Percentiles rank a stretch among this genome's conserved stretches.
These are phyloP conservation scores for Athene cunicularia DNA, from an alignment of 2,113 vertebrate species.

Conservation along the genomic window DNA sequence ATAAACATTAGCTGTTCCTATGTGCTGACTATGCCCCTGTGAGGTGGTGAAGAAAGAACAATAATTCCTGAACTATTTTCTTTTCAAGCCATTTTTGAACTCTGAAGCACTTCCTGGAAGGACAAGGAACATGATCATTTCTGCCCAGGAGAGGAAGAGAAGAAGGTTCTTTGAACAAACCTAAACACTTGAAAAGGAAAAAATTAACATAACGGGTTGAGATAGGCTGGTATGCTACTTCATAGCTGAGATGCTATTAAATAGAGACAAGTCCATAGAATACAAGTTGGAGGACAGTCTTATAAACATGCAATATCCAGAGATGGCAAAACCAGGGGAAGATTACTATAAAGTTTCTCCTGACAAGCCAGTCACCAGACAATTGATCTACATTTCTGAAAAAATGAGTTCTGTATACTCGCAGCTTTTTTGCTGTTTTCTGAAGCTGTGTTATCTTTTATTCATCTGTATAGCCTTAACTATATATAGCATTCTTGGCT, in stretches of 20 bases:
- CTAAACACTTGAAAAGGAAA: background rate
- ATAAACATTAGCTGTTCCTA: background rate
- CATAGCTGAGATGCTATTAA: background rate
- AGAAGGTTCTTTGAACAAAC: background rate
- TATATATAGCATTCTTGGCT: background rate
- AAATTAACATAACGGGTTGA: background rate
- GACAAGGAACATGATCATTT: background rate
- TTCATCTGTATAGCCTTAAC: background rate
- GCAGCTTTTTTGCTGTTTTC: background rate
- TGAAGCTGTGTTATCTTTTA: background rate
- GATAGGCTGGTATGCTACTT: background rate
- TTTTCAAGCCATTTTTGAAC: background rate
- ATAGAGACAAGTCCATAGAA: background rate
- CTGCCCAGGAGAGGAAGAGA: background rate
- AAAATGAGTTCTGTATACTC: background rate
- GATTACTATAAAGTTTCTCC: background rate
- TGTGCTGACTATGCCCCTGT: background rate
- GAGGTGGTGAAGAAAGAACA: background rate
- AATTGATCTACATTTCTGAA: background rate
- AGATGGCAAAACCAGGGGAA: background rate
- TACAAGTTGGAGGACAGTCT: background rate
- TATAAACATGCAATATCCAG: background rate
- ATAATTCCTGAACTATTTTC: background rate
- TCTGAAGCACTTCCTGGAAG: background rate
- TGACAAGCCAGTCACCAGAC: background rate